Base-by-base conservation (phyloP, 2,797 vertebrate species). In the Channallabes apus region DNA sequence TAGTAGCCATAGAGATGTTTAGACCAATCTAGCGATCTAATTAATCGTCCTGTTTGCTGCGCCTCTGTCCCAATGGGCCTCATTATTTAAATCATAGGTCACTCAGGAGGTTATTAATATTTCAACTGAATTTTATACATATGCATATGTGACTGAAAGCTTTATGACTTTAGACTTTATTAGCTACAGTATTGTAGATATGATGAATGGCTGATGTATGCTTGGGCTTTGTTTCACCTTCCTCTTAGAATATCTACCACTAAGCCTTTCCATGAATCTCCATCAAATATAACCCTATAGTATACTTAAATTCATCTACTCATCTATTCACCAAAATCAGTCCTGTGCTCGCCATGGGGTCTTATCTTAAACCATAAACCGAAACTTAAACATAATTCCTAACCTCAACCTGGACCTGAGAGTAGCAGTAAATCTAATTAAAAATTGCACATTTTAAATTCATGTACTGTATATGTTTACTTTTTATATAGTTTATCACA, bases 41-140 rank as follows among this genome's bases (percentile, higher is more conserved):
- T 71, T 41, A 71, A 41, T 8, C 8, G 67, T 68, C 67, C 17
- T 35, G 32, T 32, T 35, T 35, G 67, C 32, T 32, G 32, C 67
- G 35, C 2, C 32, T 68, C 29, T 35, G 29, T 15, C 46, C 24
- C 71, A 73, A 18, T 54, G 46, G n/a, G 38, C n/a, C 14, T 73
- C 46, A 73, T 73, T 73, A 73, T 54, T 73, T 73, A 73, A 73
- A 54, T 73, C 41, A 73, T 27, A 51, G 71, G 14, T 17, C 12
- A 3, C 71, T 54, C 46, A 73, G 12, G 20, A 71, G 20, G 22
- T 46, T 11, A 72, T 72, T 54, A 8, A 27, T 54, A 73, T 73
- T 73, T 54, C n/a, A 27, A 9, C 46, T 17, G 3, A 54, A 73
- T 73, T n/a, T 27, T 11, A 73, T n/a, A 54, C 9, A 3, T 27